Base-by-base conservation (phyloP, 2,888 invertebrate genomes). In the Zygogramma bicolorata region DNA sequence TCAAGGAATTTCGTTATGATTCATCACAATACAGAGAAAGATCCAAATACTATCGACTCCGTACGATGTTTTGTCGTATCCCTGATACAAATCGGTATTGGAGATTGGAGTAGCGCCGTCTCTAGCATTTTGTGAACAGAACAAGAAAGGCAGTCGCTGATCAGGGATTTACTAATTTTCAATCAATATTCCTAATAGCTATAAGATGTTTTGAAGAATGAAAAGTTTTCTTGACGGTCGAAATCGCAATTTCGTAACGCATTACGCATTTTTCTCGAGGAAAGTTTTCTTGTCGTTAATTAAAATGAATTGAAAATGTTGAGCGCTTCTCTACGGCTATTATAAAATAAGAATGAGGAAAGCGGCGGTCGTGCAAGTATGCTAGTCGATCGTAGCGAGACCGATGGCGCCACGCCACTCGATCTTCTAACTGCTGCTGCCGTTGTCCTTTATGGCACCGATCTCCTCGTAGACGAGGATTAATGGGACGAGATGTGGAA, bases 201-300 rank as follows among this genome's bases (percentile, higher is more conserved):
- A 3, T 46, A 3, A 18, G 20, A 46, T 10, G 20, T 7, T 46
- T 46, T 20, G 18, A 10, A 7, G 20, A 46, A 46, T 46, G 18
- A 46, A 84, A 82, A 84, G 83, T 84, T 73, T 53, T 53, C 27
- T 7, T 22, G 13, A 53, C 25, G 8, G 53, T 53, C n/a, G 25
- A 53, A n/a, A 53, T 15, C 46, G 25, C 6, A 53, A 53, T 53
- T 53, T 53, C 6, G 7, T 25, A 53, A 53, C 27, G 10, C 5
- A 13, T 27, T 25, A 27, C 25, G 53, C 25, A 53, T 5, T 27
- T 22, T 27, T 25, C 29, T 13, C 27, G 29, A 42, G 46, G 13
- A 63, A 15, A 29, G 46, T 18, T 31, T 38, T 31, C 22, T 34
- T n/a, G 65, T 58, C 61, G 61, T 59, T 74, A 68, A 73, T 67